These are phyloP conservation scores for Chaitophorus viminalis DNA, from an alignment of 2,888 invertebrate species.

Conservation along the genomic window DNA sequence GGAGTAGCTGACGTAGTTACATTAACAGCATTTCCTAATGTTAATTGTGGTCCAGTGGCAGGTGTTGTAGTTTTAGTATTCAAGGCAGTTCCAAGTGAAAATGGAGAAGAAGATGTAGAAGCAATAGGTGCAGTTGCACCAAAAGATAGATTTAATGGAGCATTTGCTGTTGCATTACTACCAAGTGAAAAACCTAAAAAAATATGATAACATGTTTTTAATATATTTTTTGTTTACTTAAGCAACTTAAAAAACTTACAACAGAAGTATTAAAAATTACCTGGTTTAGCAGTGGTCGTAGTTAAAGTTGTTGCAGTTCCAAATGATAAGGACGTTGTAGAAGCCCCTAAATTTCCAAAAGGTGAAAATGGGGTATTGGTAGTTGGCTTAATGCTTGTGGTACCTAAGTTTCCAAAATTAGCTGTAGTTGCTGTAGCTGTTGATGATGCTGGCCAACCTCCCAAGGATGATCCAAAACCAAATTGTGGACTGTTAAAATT, in stretches of 20 bases:
- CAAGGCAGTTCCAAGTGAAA: conserved; percentile 41
- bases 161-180: conserved; percentile 33
- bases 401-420: conserved; percentile 39
- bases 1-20: conserved; percentile 37
- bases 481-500: conserved; percentile 42
- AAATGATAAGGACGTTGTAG: conserved; percentile 42
- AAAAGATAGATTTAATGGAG: conserved; percentile 51
- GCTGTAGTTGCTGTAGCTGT: conserved; percentile 15
- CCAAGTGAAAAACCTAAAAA: conserved; percentile 47
- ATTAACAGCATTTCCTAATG: conserved; percentile 29
- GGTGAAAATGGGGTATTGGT: conserved; percentile 7
- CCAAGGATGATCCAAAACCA: conserved; percentile 41
- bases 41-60: conserved; percentile 35
- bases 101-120: conserved; percentile 38
- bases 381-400: conserved; percentile 16
- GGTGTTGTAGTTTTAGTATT: conserved; percentile 30
- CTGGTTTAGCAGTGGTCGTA: conserved; percentile 40
- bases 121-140: conserved; percentile 8
- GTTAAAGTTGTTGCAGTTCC: conserved; percentile 23
- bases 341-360: conserved; percentile 24
- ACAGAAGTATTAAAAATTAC: background rate
- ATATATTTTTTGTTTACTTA: background rate
- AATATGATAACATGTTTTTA: background rate
- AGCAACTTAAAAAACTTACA: background rate
- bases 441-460: conserved; percentile 30